Percentiles rank a stretch among this genome's conserved stretches.
Conservation (phyloP, 2,888 invertebrate genomes). For the Frankliniella fusca region DNA sequence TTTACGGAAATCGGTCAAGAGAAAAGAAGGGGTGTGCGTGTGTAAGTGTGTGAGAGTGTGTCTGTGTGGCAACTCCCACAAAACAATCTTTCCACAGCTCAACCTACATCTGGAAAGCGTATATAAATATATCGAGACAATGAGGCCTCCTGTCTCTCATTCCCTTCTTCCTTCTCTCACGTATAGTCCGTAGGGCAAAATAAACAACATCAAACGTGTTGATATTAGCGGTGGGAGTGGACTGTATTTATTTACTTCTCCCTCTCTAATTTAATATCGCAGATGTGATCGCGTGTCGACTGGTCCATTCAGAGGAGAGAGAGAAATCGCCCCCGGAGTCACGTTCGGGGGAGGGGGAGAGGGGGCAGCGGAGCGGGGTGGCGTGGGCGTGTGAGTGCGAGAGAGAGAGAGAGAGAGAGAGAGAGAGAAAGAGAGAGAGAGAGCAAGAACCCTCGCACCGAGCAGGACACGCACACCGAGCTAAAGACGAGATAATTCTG, state of each 20-base stretch:
- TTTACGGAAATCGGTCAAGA: too few species aligned
- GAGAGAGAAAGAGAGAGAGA: background rate
- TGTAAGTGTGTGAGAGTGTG: too few species aligned
- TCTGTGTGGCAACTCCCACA: too few species aligned
- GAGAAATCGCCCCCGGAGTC: background rate
- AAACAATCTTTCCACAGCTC: too few species aligned
- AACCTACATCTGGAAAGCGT: too few species aligned
- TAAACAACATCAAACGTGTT: background rate
- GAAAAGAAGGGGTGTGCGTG: too few species aligned
- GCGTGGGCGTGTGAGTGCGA: too few species aligned
- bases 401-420: background rate
- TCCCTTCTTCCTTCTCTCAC: too few species aligned
- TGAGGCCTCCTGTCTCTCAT: too few species aligned
- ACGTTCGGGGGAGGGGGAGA: background rate
- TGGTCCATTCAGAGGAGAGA: constrained; percentile 19
- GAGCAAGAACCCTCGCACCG: background rate
- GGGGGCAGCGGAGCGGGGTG: too few species aligned
- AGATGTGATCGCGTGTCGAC: constrained; percentile 11
- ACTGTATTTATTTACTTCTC: constrained; percentile 17
- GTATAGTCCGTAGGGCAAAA: background rate
- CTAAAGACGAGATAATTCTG: too few species aligned
- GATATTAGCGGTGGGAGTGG: constrained; percentile 5
- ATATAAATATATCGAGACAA: too few species aligned
- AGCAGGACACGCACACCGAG: background rate
- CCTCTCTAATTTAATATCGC: constrained; percentile 15